Base-by-base conservation (phyloP, 2,113 vertebrate species). In the Pheucticus melanocephalus region DNA sequence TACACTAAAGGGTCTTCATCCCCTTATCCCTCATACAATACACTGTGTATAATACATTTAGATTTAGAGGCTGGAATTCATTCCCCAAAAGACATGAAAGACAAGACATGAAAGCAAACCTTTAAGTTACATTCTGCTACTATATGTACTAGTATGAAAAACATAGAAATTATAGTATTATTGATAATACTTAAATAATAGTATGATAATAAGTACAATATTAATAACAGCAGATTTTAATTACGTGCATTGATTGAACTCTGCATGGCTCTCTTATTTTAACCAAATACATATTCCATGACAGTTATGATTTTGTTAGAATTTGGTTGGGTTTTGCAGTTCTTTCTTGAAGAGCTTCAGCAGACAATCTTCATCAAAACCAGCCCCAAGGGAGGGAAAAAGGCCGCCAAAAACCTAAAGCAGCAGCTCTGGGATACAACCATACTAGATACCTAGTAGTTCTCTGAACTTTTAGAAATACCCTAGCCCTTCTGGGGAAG, bases 301-400 rank as follows among this genome's bases (percentile, higher is more conserved):
- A 53, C 3, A 47, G 35, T 79, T 68, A 75, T 4, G 15, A 57
- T 31, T 10, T 53, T 21, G 1, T 35, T 84, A 65, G 11, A 15
- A 61, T 37, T 73, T 39, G 9, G 5, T 42, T 71, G 31, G 12
- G 17, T 70, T 82, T 56, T 61, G 19, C 14, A 40, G 8, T 27
- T 68, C 18, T 75, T n/a, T 82, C 24, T 45, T 44, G 8, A 53
- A 50, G 11, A 81, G 5, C 24, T 61, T 57, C 45, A 78, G 50
- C 12, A 65, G 30, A 54, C 7, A 17, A 15, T 20, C 28, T 73
- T 89, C 63, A 77, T 11, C 6, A 20, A 37, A 76, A 84, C 35
- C 4, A 50, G 5, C 21, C 25, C 48, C 48, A 24, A n/a, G 20
- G 5, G 1, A 3, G 9, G 9, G 4, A 3, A 24, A 30, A 48